Base-by-base conservation (phyloP, 2,797 vertebrate genomes). In the Hippocampus kuda region DNA sequence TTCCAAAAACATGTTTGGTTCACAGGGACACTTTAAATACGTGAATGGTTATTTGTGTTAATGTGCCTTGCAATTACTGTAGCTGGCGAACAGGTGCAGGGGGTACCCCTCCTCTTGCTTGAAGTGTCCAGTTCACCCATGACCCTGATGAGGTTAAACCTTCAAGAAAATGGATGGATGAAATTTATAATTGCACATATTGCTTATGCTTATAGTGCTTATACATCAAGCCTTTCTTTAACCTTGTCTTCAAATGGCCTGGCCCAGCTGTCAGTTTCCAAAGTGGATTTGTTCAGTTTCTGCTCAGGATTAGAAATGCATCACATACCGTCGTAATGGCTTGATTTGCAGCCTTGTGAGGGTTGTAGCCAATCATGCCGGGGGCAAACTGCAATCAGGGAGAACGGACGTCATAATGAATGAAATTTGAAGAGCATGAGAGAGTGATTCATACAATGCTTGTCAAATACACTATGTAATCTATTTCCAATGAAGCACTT, bases 351-450 rank as follows among this genome's bases (percentile, higher is more conserved):
- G 65, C 65, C 65, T 78, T 66, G 73, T 67, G 49, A 71, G 71
- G 69, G 66, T 74, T 71, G 78, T 74, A 77, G 79, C 69, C 77
- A 75, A 70, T 72, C 70, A 24, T 72, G 76, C 86, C 78, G 82
- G 74, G 15, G 26, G 54, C 11, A 57, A 57, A 27, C 72, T 84
- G 74, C 75, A 89, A 86, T 87, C 82, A 86, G 70, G 24, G 51
- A 82, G 76, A 70, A 78, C 70, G 77, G 48, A 72, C 81, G 83
- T 77, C 68, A 72, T 44, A 74, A 71, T 72, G 66, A n/a, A 74
- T 80, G 59, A 81, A 80, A 79, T 72, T 56, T 66, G 70, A 77
- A 71, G 26, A 60, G 5, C 18, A 68, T 66, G 42, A 49, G 64
- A 70, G 49, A 63, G 59, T 65, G 49, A 73, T 81, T 75, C 68